Evolutionary conservation across 2,113 vertebrate species (phyloP), one percentile per base, ranked within the genome.

Genomic region (Hystrix cristata): DNA sequence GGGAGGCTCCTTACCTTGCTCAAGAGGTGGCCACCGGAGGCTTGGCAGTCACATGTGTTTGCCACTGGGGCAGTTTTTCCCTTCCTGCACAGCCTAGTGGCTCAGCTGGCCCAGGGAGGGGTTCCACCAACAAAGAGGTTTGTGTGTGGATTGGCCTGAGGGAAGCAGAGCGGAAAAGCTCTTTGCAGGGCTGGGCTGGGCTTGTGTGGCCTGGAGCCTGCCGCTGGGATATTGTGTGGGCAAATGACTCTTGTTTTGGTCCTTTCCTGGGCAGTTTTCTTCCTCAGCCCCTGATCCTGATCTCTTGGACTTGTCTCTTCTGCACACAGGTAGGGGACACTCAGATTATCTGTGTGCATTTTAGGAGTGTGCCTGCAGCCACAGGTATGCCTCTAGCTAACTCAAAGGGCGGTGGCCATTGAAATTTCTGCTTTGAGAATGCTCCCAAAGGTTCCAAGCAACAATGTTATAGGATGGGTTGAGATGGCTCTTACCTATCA

Each of bases 11-110:
- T 95, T 95, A 87, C 65, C 74, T n/a, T 84, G 55, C 93, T 87
- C 55, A n/a, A 79, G 95, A 96, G 62, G 84, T 90, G 71, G 92
- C 87, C 94, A 71, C 84, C 91, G 95, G 92, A 92, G 93, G 90
- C 76, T 82, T 90, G 86, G 78, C 81, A 71, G 79, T 97, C 96
- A 97, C 60, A 1, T 95, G 92, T 82, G 79, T 86, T 97, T 92
- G 53, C 85, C 55, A 78, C 82, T 62, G 3, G 25, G 69, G 94
- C 91, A 95, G 38, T 91, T 97, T 97, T 89, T 93, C 90, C 91
- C 71, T 97, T 87, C 72, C 76, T 91, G 57, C 72, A 72, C 12
- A 4, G 78, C 74, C 25, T 81, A 57, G 64, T 79, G 7, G 78
- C 74, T 18, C 71, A 57, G 69, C 82, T 95, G 91, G 91, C 7